A percentile compares a stretch with the other conserved stretches of the same genome.
These are phyloP conservation scores for Paratrypauchen microcephalus DNA, from an alignment of 2,797 vertebrate genomes.

Conservation along the genomic window DNA sequence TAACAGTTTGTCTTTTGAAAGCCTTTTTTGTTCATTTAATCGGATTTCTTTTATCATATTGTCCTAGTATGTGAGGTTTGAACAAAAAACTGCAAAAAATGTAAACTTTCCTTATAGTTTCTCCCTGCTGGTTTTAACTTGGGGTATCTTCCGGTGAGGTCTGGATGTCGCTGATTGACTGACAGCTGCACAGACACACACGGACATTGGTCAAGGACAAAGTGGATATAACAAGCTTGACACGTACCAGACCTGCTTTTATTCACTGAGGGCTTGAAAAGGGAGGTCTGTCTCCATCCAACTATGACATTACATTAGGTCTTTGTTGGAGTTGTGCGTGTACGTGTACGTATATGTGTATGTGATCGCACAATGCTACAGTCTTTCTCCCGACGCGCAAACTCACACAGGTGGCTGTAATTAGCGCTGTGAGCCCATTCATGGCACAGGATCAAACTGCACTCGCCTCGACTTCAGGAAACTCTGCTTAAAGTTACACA, in stretches of 20 bases:
- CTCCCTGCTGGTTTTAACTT: slow-evolving; percentile 3
- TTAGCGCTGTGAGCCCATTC: slow-evolving; percentile 68
- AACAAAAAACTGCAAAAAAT: background rate
- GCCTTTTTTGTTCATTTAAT: too few species aligned
- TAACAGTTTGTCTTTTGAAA: too few species aligned
- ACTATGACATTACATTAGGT: slow-evolving; percentile 30
- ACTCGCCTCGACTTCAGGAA: slow-evolving; percentile 58
- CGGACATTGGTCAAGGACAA: slow-evolving; percentile 31
- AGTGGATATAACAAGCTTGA: slow-evolving; percentile 30
- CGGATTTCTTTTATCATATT: too few species aligned
- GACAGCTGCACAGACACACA: slow-evolving; percentile 38
- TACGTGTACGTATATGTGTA: too few species aligned
- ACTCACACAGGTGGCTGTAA: slow-evolving; percentile 74
- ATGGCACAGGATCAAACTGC: slow-evolving; percentile 71
- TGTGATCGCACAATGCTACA: slow-evolving; percentile 30
- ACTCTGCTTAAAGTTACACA: slow-evolving; percentile 49
- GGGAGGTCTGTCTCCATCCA: slow-evolving; percentile 30
- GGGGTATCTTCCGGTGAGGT: slow-evolving; percentile 11
- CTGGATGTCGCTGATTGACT: slow-evolving; percentile 26
- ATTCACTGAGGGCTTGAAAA: slow-evolving; percentile 33
- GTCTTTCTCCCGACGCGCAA: slow-evolving; percentile 33
- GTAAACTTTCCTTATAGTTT: background rate
- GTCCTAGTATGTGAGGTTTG: background rate
- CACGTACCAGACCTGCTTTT: slow-evolving; percentile 34
- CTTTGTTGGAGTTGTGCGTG: slow-evolving; percentile 21